Evolutionary conservation across 2,797 vertebrate genomes (phyloP).

Genomic region (Falco berigora): DNA sequence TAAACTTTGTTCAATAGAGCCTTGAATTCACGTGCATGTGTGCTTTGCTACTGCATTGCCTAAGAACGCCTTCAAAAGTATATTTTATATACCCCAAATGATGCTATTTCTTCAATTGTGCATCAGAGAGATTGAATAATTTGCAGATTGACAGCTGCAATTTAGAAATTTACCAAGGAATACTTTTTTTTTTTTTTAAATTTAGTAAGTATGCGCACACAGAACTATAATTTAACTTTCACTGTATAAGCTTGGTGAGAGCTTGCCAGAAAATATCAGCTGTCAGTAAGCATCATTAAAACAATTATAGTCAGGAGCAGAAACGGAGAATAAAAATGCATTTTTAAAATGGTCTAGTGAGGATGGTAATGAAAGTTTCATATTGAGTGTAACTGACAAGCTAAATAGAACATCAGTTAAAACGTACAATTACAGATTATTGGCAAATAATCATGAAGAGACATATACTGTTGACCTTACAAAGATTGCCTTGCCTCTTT

Average conservation of each 20-base stretch:
- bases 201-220: neutral
- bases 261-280: constrained; percentile 46
- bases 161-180: neutral
- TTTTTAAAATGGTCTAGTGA: neutral
- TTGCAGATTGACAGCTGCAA: neutral
- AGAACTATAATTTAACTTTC: neutral
- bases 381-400: neutral
- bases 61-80: neutral
- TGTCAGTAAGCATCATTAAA: constrained; percentile 45
- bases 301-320: constrained; percentile 5
- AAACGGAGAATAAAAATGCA: neutral
- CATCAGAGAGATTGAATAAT: neutral
- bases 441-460: neutral
- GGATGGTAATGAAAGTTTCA: neutral
- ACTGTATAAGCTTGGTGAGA: neutral
- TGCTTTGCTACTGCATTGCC: neutral
- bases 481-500: neutral
- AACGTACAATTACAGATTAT: neutral
- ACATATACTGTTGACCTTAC: neutral
- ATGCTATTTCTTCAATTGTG: neutral
- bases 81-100: neutral
- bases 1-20: neutral
- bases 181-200: neutral
- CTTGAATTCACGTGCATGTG: neutral
- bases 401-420: neutral